Evolutionary conservation across 2,888 invertebrate genomes (phyloP), one percentile per base, ranked within the genome.

Genomic region (Eilema sororculum): DNA sequence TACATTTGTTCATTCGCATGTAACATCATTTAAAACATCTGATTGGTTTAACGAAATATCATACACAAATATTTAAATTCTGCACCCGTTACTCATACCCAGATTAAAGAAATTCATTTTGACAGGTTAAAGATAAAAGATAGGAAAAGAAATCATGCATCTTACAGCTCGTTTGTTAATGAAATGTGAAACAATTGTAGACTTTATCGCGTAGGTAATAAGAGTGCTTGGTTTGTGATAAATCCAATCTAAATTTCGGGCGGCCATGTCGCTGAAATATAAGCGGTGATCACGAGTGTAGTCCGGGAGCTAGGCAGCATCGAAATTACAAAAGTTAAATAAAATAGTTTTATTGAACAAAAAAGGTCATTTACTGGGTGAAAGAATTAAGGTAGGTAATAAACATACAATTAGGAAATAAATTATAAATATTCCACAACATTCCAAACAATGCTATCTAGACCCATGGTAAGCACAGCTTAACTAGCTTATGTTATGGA

Each of bases 181-280:
- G n/a, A 66, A 74, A 69, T 74, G 3, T 73, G 28, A 33, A 66
- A 71, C 25, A 87, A 78, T 81, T 69, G 16, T 83, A n/a, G 13
- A 79, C 87, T 71, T 76, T 89, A 84, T 58, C 0, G 0, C 0
- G 4, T 74, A 22, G 79, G 12, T 28, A 41, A 77, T 87, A 87
- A 77, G 77, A 68, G 67, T 67, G 70, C 77, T 59, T 75, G 74
- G 74, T 74, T 76, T 83, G 78, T 82, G 78, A 85, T 80, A 71
- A 77, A 76, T 71, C 72, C 90, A 92, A 93, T 92, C 91, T 90
- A 88, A 78, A 90, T 89, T 91, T 91, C 90, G 91, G 93, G 93
- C 92, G 92, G 89, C 84, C 69, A 85, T 72, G 80, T 79, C 74
- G 79, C 86, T 91, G 90, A 92, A 90, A 90, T 90, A 90, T 92